Evolutionary conservation across 2,113 vertebrate species (phyloP).

Genomic region (Tylochromis polylepis): DNA sequence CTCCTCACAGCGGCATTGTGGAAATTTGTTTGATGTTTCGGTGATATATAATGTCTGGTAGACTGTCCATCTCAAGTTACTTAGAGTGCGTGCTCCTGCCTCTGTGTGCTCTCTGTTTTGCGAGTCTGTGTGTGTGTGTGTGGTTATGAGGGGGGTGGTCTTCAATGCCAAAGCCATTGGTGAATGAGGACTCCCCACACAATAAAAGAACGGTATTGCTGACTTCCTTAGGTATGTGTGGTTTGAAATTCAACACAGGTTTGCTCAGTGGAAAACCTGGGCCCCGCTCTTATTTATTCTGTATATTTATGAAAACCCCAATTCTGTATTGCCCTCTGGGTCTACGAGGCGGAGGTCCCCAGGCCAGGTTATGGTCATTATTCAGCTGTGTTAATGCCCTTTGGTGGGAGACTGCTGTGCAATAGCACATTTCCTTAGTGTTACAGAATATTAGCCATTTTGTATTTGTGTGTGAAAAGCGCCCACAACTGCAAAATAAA

Average conservation of each 20-base stretch:
- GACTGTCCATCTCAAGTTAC: constrained; percentile 63
- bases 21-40: constrained; percentile 58
- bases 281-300: constrained; percentile 53
- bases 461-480: not conserved
- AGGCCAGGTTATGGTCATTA: not conserved
- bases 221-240: constrained; percentile 69
- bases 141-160: not conserved
- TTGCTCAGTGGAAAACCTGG: constrained; percentile 49
- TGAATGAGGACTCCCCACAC: constrained; percentile 59
- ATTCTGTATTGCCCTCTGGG: constrained; percentile 23
- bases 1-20: constrained; percentile 36
- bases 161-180: constrained; percentile 31
- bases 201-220: constrained; percentile 64
- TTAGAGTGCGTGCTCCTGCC: not conserved
- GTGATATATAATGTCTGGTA: constrained; percentile 61
- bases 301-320: constrained; percentile 53
- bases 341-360: not conserved
- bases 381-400: not conserved
- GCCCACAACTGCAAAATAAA: not conserved
- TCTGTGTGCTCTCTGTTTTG: constrained; percentile 20
- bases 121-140: not conserved
- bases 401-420: not conserved
- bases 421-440: not conserved
- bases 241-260: constrained; percentile 70
- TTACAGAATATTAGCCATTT: not conserved